Base-by-base conservation (phyloP, 2,797 vertebrate genomes). In the Manis pentadactyla region DNA sequence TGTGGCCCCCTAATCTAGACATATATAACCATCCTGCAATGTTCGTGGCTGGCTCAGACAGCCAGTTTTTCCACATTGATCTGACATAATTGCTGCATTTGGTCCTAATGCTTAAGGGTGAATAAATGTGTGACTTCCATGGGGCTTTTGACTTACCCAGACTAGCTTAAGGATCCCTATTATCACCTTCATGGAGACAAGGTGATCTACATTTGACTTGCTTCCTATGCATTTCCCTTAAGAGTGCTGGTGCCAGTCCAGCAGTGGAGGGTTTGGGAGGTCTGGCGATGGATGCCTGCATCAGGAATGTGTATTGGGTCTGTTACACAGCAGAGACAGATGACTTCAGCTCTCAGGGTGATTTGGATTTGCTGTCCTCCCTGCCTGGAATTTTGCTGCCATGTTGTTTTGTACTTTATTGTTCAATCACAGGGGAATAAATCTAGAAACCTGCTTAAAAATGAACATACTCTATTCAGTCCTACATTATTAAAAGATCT, bases 271-370 rank as follows among this genome's bases (percentile, higher is more conserved):
- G 64, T 46, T 97, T 92, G 66, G 39, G 90, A 68, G 97, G 86
- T 86, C 42, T 23, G 79, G 90, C 98, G 98, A 98, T 88, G 85
- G 97, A 98, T 98, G 97, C 95, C 91, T 94, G 64, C 79, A 93
- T 97, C 96, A 61, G 82, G 29, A 63, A 0, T 0, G 88, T 96
- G 46, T 94, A 97, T 95, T 97, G 97, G 85, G 96, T 97, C 91
- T 97, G 87, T 92, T 97, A 55, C 9, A 17, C 5, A 8, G 64
- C 64, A 15, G 83, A 98, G 98, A 98, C 97, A 0, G 27, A 97
- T 25, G 96, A 73, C 74, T 87, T 71, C 63, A 79, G n/a, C 87
- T 42, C 93, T 91, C 2, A 0, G 53, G 94, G 95, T 93, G 93
- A 87, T 95, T 88, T 94, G 94, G 73, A 71, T 93, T 98, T 96